A percentile compares a stretch with the other conserved stretches of the same genome.
Evolutionary conservation across 2,888 invertebrate species (phyloP).

Genomic region (Palloptera scutellata): DNA sequence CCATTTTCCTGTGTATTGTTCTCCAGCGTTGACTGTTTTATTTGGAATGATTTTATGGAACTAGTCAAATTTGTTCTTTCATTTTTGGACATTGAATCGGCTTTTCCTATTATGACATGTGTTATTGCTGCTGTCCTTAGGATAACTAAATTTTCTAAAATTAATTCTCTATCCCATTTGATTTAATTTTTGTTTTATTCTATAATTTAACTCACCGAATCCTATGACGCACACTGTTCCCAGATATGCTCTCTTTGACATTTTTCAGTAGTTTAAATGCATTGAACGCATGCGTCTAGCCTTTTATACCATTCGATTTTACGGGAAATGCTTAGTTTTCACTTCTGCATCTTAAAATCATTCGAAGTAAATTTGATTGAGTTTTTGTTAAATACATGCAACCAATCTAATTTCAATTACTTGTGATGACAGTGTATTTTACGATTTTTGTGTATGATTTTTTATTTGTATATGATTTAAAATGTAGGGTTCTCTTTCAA

Average conservation of each 20-base stretch:
- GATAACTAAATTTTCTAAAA: neutral
- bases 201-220: neutral
- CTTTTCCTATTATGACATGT: neutral
- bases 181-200: neutral
- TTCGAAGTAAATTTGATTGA: neutral
- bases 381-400: neutral
- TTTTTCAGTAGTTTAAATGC: neutral
- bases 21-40: neutral
- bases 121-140: neutral
- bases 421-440: neutral
- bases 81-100: neutral
- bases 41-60: neutral
- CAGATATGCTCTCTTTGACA: neutral
- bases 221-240: neutral
- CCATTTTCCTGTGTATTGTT: neutral
- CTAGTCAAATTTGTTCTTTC: neutral
- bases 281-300: neutral
- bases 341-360: neutral
- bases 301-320: neutral
- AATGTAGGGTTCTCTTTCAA: too few relatives aligned
- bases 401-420: neutral
- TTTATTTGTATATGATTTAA: too few relatives aligned
- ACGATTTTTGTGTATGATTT: neutral
- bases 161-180: neutral
- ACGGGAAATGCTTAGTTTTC: neutral